Evolutionary conservation across 1,140 invertebrate species (phyloP), one percentile per base, ranked within the genome.

Genomic region (Philopotamus ludificatus): DNA sequence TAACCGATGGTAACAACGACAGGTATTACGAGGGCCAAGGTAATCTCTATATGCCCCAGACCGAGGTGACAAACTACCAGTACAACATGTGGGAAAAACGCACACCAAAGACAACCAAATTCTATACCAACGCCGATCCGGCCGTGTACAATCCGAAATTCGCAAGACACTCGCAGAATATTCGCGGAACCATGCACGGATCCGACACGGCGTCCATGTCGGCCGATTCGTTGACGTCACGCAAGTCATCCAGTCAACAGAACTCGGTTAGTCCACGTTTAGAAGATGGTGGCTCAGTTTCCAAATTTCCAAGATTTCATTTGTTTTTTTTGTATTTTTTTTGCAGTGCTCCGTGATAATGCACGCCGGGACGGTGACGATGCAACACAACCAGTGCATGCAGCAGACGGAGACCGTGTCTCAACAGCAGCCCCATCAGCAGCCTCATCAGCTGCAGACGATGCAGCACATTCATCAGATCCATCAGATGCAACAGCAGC

Each of bases 181-280:
- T 72, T 1, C 16, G 44, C n/a, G 63, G 67, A 9, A 67, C 65
- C 0, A 74, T 74, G 1, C 75, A 78, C 16, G 84, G 81, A 54
- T 88, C 86, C 1, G 86, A 88, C 53, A 84, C 84, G n/a, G 82
- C 81, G 0, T 89, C 87, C 0, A 76, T 88, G 63, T 89, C 88
- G 0, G 83, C 83, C 1, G 87, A 87, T 7, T 89, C 89, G 0
- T 82, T 83, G 1, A 82, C 80, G 7, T 89, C 87, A 1, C 76
- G 83, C 39, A 82, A 86, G 21, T 87, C 83, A 1, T 72, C 80
- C 25, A 79, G 80, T 8, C 81, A 80, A 15, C 76, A 79, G 23
- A 84, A 79, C 45, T 75, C 80, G 69, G 81, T 82, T 71, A 74
- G 66, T 74, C 63, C 4, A 34, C 45, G n/a, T 54, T 4, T 26